These are phyloP conservation scores for Amphimedon queenslandica DNA, from an alignment of 37 sponge, comb jelly and placozoan species.

Conservation along the genomic window DNA sequence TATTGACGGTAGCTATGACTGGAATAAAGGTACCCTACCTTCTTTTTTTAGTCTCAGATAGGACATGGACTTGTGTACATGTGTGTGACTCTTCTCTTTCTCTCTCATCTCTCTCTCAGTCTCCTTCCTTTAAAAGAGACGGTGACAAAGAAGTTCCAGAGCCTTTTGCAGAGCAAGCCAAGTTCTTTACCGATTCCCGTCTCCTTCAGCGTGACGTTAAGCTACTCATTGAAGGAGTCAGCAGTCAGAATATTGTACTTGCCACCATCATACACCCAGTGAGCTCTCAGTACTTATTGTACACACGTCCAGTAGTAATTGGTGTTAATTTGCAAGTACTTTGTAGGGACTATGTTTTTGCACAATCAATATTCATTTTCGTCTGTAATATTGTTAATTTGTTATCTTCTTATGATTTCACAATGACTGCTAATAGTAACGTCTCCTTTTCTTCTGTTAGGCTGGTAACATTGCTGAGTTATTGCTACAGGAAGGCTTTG, in stretches of 20 bases:
- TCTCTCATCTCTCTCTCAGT: slow-evolving; percentile 18
- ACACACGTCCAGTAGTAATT: too few species aligned
- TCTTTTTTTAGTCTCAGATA: not conserved
- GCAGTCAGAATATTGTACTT: slow-evolving; percentile 52
- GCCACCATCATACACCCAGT: slow-evolving; percentile 68
- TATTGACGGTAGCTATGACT: slow-evolving; percentile 80
- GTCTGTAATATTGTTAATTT: too few species aligned
- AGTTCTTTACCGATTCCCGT: slow-evolving; percentile 85
- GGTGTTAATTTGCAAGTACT: too few species aligned
- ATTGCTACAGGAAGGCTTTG: slow-evolving; percentile 88
- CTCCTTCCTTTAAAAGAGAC: slow-evolving; percentile 72
- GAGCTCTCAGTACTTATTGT: slow-evolving; percentile 6
- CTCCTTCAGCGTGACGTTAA: slow-evolving; percentile 92
- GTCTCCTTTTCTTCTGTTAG: too few species aligned
- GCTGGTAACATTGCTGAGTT: slow-evolving; percentile 91
- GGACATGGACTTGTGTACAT: not conserved
- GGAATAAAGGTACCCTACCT: slow-evolving; percentile 90
- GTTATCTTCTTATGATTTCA: too few species aligned
- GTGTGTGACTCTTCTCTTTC: not conserved
- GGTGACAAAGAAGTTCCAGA: slow-evolving; percentile 70
- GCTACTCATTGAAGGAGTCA: slow-evolving; percentile 79
- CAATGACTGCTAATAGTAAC: too few species aligned
- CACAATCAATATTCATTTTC: too few species aligned
- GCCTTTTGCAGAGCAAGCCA: slow-evolving; percentile 90
- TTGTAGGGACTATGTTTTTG: too few species aligned